phyloP scores from a whole-genome alignment of 2,888 invertebrate species.

The Parthenolecanium corni region DNA sequence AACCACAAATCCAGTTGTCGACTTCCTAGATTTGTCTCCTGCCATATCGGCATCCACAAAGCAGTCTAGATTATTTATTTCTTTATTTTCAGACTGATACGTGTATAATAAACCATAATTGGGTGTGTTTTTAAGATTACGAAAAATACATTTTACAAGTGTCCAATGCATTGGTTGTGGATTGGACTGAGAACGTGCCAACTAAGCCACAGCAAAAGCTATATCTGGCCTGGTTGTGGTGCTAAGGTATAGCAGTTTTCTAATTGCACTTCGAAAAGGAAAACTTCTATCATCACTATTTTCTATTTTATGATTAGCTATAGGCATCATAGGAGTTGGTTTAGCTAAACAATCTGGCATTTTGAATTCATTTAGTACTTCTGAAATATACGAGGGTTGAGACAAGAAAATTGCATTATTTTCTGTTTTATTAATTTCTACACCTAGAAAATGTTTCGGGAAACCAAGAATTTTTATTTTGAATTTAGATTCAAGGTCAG shows the following conservation, averaged over 20 bases:
- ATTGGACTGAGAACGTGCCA: background rate
- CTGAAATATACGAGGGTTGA: background rate
- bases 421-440: background rate
- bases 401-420: background rate
- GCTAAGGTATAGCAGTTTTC: background rate
- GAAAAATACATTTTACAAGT: background rate
- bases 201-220: background rate
- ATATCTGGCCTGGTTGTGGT: background rate
- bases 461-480: background rate
- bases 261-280: background rate
- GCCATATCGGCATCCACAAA: background rate
- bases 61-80: background rate
- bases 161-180: background rate
- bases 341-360: background rate
- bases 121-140: background rate
- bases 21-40: background rate
- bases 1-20: background rate
- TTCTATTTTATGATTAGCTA: background rate
- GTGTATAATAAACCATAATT: background rate
- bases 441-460: background rate
- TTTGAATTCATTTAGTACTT: background rate
- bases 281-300: background rate
- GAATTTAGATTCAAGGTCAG: background rate
- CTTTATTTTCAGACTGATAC: background rate
- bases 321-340: background rate